Conservation (phyloP, 1,140 invertebrate species). For the Trichomalopsis sarcophagae region DNA sequence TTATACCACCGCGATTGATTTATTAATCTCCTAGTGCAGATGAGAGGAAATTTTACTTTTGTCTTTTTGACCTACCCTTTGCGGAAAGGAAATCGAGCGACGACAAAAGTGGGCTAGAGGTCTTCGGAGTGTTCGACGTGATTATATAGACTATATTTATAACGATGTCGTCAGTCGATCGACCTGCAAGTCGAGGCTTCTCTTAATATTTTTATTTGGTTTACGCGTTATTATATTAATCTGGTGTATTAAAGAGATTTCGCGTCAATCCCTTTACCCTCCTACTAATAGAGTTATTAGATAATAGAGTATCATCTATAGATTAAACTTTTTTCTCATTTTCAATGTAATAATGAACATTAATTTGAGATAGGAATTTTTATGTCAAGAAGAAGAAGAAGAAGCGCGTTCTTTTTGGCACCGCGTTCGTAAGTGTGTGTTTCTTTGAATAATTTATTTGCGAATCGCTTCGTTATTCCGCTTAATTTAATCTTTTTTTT, state of each 20-base stretch:
- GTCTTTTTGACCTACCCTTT: background rate
- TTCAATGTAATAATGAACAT: constrained; percentile 36
- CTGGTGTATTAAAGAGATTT: background rate
- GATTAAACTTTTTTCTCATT: constrained; percentile 40
- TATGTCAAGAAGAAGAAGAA: constrained; percentile 31
- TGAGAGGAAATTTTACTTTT: background rate
- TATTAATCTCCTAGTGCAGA: constrained; percentile 3
- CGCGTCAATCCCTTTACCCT: background rate
- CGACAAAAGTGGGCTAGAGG: constrained; percentile 20
- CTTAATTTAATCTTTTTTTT: background rate
- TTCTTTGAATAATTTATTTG: constrained; percentile 28
- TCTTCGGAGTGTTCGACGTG: constrained; percentile 26
- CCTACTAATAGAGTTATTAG: constrained; percentile 1
- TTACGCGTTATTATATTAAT: constrained; percentile 16
- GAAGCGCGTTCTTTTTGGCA: constrained; percentile 46
- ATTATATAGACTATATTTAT: constrained; percentile 33
- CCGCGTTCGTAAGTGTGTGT: constrained; percentile 17
- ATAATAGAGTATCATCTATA: constrained; percentile 18
- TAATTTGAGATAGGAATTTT: constrained; percentile 47
- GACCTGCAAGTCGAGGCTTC: constrained; percentile 27
- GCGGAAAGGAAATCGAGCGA: background rate
- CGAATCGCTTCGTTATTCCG: background rate
- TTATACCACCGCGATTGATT: background rate
- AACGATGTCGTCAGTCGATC: constrained; percentile 46
- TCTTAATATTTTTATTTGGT: constrained; percentile 32